These are phyloP conservation scores for Aptenodytes forsteri DNA, from an alignment of 2,113 vertebrate species.

Conservation along the genomic window DNA sequence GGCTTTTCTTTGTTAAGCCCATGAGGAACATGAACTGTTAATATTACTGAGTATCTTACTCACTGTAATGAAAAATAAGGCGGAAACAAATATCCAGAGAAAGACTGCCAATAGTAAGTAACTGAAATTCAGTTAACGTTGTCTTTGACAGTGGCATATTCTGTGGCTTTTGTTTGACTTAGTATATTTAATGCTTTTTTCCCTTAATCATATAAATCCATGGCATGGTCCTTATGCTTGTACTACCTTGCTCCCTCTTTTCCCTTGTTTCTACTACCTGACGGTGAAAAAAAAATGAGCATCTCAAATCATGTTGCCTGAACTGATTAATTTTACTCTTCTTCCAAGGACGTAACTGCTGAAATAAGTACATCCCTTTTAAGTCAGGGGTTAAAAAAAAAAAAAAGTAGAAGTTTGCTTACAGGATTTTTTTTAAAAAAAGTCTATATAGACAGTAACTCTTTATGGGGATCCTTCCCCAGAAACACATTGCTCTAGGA, in stretches of 20 bases:
- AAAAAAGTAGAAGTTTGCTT: neutral
- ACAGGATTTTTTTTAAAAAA: neutral
- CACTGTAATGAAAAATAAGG: neutral
- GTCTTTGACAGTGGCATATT: neutral
- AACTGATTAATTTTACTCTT: neutral
- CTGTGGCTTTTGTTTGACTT: neutral
- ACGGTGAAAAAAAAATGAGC: neutral
- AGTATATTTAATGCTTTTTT: neutral
- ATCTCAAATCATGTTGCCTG: neutral
- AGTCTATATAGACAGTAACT: neutral
- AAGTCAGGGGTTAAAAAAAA: neutral
- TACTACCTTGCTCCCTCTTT: neutral
- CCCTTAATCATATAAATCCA: neutral
- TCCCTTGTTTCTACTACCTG: fast-evolving
- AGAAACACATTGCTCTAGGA: neutral
- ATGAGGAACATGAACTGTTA: neutral
- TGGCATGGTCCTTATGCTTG: neutral
- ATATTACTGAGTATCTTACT: neutral
- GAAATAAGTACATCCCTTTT: neutral
- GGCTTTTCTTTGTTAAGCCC: neutral
- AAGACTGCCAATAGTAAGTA: neutral
- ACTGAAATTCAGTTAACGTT: neutral
- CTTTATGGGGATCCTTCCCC: neutral
- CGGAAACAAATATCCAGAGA: neutral
- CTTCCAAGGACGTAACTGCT: neutral